These are phyloP conservation scores for Cydia fagiglandana DNA, from an alignment of 1,140 invertebrate genomes.

Conservation along the genomic window DNA sequence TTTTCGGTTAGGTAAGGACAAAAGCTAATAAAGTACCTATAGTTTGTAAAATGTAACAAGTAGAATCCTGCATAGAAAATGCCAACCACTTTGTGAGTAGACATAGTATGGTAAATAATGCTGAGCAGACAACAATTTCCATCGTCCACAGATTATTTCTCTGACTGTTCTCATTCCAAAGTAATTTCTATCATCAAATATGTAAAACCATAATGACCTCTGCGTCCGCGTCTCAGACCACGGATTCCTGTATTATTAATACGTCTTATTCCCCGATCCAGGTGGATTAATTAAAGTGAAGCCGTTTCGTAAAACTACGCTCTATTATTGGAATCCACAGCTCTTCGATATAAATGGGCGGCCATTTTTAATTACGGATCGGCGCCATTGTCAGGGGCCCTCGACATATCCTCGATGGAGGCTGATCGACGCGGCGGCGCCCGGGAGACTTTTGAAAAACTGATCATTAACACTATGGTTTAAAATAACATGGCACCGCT, in stretches of 20 bases:
- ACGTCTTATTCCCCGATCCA: conserved; percentile 3
- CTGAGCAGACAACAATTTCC: not conserved
- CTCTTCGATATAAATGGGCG: conserved; percentile 47
- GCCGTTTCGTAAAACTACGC: conserved; percentile 21
- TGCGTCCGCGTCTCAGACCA: not conserved
- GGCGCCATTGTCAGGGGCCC: conserved; percentile 50
- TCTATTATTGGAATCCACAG: conserved; percentile 31
- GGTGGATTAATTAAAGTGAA: conserved; percentile 26
- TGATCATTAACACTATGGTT: conserved; percentile 32
- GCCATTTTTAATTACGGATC: conserved; percentile 69
- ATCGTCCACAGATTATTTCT: not conserved
- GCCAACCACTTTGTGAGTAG: too few species aligned
- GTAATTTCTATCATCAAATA: not conserved
- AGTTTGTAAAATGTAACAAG: too few species aligned
- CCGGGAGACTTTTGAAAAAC: conserved; percentile 25
- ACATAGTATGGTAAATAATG: not conserved
- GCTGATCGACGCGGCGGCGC: conserved; percentile 34
- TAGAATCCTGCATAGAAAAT: too few species aligned
- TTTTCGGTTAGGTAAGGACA: too few species aligned
- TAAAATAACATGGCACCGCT: conserved; percentile 15
- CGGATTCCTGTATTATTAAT: conserved; percentile 8
- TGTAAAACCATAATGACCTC: not conserved
- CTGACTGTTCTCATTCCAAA: not conserved
- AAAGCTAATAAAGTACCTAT: too few species aligned
- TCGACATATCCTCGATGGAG: conserved; percentile 42